A percentile compares a stretch with the other conserved stretches of the same genome.
phyloP scores from a whole-genome alignment of 2,888 invertebrate genomes.

The Sarcophaga variegata region DNA sequence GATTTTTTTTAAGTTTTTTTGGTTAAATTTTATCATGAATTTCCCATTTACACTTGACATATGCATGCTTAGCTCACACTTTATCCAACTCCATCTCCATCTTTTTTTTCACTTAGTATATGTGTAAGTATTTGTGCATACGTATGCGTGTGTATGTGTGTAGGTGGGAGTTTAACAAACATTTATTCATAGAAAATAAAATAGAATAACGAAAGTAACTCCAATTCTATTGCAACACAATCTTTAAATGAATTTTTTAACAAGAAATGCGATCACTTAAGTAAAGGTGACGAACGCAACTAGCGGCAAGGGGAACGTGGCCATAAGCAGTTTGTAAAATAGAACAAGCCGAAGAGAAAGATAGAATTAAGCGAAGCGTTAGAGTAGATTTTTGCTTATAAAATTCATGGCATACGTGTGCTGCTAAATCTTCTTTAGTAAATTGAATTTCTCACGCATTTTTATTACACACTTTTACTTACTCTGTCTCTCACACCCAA shows the following conservation, averaged over 20 bases:
- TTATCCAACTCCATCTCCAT: neutral
- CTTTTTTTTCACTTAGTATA: neutral
- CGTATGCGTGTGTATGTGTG: too few relatives aligned
- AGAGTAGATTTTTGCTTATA: slow-evolving; percentile 56
- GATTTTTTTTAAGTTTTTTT: neutral
- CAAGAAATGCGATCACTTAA: slow-evolving; percentile 26
- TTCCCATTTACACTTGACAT: slow-evolving; percentile 62
- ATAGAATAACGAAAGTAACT: slow-evolving; percentile 11
- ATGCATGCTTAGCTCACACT: slow-evolving; percentile 27
- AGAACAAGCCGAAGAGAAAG: neutral
- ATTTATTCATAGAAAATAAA: neutral
- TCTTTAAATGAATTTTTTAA: slow-evolving; percentile 62
- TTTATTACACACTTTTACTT: slow-evolving; percentile 55
- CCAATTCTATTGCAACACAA: slow-evolving; percentile 6
- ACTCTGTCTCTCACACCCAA: neutral
- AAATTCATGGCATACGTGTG: slow-evolving; percentile 68
- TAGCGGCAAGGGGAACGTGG: slow-evolving; percentile 21
- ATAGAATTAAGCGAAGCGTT: slow-evolving; percentile 42
- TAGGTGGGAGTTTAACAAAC: neutral
- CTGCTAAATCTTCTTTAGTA: slow-evolving; percentile 66
- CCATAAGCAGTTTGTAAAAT: neutral
- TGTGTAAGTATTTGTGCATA: too few relatives aligned
- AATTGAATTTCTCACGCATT: slow-evolving; percentile 69
- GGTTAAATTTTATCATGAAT: slow-evolving; percentile 46
- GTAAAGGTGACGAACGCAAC: neutral